Conservation (phyloP, 2,113 vertebrate species). For the Poicephalus gulielmi region DNA sequence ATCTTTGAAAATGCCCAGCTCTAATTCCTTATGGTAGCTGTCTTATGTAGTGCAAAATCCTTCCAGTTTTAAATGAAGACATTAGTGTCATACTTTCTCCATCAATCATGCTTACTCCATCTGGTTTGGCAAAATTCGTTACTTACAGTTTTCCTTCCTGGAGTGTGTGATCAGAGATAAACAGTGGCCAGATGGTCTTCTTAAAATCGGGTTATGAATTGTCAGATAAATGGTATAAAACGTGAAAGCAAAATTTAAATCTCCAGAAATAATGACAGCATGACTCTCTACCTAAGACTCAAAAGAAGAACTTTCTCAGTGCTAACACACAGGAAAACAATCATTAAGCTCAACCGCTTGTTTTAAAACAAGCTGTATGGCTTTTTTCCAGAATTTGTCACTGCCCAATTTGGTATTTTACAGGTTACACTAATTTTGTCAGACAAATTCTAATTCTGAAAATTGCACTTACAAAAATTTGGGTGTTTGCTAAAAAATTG, state of each 20-base stretch:
- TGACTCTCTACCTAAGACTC: not conserved
- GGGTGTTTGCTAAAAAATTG: not conserved
- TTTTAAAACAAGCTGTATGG: not conserved
- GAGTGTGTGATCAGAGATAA: not conserved
- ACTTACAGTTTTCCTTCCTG: not conserved
- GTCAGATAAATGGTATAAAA: not conserved
- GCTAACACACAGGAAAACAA: not conserved
- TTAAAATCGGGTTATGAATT: not conserved
- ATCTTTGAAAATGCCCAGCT: not conserved
- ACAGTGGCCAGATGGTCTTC: not conserved
- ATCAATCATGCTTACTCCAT: not conserved
- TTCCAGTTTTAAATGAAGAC: not conserved
- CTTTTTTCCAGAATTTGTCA: not conserved
- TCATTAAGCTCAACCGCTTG: not conserved
- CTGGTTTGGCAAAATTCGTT: not conserved
- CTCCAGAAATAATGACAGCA: not conserved
- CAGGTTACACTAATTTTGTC: not conserved
- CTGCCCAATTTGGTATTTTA: not conserved
- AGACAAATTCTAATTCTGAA: not conserved
- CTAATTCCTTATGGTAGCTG: not conserved
- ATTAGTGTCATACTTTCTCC: not conserved
- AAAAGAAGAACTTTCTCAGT: not conserved
- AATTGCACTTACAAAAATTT: not conserved
- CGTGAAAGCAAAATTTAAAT: not conserved
- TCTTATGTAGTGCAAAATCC: not conserved